Evolutionary conservation across 2,113 vertebrate species (phyloP).

Genomic region (Telmatochromis sp.): DNA sequence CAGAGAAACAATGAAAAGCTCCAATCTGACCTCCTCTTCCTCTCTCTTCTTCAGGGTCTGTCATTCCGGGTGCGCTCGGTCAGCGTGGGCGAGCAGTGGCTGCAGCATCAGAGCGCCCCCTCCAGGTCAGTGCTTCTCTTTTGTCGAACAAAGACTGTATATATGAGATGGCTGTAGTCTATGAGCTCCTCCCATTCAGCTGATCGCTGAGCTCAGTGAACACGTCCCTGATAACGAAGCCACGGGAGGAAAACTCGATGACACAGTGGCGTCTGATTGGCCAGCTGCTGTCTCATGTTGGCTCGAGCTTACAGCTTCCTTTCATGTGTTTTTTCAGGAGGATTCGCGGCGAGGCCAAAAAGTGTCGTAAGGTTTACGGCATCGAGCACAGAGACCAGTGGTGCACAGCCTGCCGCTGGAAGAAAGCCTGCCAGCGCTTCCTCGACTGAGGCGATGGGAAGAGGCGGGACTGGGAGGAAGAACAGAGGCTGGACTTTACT

Average conservation of each 20-base stretch:
- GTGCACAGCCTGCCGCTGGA: constrained; percentile 87
- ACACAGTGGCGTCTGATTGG: background rate
- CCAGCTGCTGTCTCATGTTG: background rate
- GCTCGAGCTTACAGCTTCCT: background rate
- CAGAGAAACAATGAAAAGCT: background rate
- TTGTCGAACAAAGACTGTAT: background rate
- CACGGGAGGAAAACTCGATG: background rate
- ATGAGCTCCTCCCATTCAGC: background rate
- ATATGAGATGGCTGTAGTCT: background rate
- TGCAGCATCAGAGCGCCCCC: constrained; percentile 69
- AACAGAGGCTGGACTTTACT: background rate
- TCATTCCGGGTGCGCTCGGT: constrained; percentile 80
- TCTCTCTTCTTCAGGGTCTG: constrained; percentile 27
- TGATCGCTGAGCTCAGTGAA: accelerated
- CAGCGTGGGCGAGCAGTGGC: constrained; percentile 85
- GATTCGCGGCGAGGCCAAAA: constrained; percentile 86
- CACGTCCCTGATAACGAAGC: accelerated
- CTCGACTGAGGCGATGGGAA: constrained; percentile 63
- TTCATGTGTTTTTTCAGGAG: constrained; percentile 64
- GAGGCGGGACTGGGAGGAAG: background rate
- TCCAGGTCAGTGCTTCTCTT: constrained; percentile 66
- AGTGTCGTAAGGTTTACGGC: constrained; percentile 87
- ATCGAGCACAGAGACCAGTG: constrained; percentile 84
- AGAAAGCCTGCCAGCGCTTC: constrained; percentile 86
- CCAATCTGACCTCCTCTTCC: background rate